These are phyloP conservation scores for Plusia festucae DNA, from an alignment of 2,888 invertebrate species.

Conservation along the genomic window DNA sequence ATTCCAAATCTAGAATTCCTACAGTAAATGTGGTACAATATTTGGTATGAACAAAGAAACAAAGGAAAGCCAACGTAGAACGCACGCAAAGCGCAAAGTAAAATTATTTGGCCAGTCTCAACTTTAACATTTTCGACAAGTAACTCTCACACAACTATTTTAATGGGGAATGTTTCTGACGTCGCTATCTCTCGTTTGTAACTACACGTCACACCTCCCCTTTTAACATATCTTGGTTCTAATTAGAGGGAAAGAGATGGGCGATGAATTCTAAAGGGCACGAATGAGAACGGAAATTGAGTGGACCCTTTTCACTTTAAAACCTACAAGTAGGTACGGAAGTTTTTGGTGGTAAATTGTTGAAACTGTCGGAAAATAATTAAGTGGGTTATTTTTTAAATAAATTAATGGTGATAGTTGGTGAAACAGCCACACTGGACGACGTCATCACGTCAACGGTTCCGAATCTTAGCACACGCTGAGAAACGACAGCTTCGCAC, in stretches of 20 bases:
- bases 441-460: too few species aligned
- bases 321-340: constrained; percentile 53
- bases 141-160: constrained; percentile 69
- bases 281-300: constrained; percentile 73
- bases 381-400: constrained; percentile 17
- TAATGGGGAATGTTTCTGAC: constrained; percentile 72
- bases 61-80: constrained; percentile 30
- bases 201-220: constrained; percentile 52
- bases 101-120: constrained; percentile 47
- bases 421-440: too few species aligned
- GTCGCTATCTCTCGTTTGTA: constrained; percentile 60
- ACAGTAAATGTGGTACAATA: constrained; percentile 30
- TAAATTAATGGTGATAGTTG: too few species aligned
- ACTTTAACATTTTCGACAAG: constrained; percentile 57
- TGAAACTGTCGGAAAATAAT: constrained; percentile 42
- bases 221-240: constrained; percentile 32
- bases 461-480: too few species aligned
- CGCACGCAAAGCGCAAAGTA: constrained; percentile 40
- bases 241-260: constrained; percentile 57
- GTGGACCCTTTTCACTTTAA: constrained; percentile 75
- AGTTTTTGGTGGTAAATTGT: constrained; percentile 49
- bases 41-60: constrained; percentile 41
- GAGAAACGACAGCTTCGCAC: too few species aligned
- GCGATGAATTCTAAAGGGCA: constrained; percentile 50
- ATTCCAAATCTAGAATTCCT: constrained; percentile 28